Conservation (phyloP, 2,888 invertebrate genomes). For the Diplazon laetatorius region DNA sequence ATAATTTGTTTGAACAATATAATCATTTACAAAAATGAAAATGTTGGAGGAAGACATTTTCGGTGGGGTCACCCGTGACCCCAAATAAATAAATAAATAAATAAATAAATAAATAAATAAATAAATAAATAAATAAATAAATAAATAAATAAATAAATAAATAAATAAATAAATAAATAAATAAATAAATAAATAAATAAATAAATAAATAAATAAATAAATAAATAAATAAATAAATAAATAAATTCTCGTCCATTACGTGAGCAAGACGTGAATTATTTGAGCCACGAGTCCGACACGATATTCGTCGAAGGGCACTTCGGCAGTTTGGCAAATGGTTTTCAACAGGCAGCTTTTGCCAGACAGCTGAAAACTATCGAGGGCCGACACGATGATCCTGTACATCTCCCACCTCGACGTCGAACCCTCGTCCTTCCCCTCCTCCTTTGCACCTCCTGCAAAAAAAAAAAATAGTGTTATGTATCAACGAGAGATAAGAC, state of each 20-base stretch:
- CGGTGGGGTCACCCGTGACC: too few relatives aligned
- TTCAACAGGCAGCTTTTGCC: slow-evolving; percentile 88
- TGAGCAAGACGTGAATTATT: slow-evolving; percentile 89
- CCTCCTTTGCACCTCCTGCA: slow-evolving; percentile 5
- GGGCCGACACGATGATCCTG: slow-evolving; percentile 75
- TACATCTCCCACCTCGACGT: slow-evolving; percentile 78
- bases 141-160: background rate
- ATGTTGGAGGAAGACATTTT: too few relatives aligned
- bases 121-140: background rate
- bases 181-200: background rate
- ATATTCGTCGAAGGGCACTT: slow-evolving; percentile 86
- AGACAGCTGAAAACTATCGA: slow-evolving; percentile 70
- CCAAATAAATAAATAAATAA: background rate
- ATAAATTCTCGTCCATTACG: slow-evolving; percentile 79
- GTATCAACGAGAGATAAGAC: background rate
- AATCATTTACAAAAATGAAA: background rate
- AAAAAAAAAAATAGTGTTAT: slow-evolving; percentile 23
- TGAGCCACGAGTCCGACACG: slow-evolving; percentile 89
- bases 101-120: background rate
- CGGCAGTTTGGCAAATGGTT: slow-evolving; percentile 90
- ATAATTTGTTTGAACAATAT: background rate
- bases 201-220: too few relatives aligned
- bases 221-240: background rate
- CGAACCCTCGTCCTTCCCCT: slow-evolving; percentile 20
- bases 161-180: background rate